phyloP scores from a whole-genome alignment of 2,113 vertebrate genomes.

The Vidua chalybeata region DNA sequence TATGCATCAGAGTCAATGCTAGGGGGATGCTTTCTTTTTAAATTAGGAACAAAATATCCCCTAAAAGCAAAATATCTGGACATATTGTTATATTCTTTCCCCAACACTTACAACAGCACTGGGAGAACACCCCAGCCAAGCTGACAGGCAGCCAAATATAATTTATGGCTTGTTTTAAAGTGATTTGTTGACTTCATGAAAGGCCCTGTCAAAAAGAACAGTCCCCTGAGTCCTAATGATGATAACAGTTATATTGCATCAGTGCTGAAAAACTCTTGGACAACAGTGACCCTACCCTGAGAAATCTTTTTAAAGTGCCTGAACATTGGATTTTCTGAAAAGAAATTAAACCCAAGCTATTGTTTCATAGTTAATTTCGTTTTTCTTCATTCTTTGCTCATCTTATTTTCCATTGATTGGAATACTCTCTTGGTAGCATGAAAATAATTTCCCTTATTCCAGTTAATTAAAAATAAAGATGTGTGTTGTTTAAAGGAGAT shows the following conservation, averaged over 20 bases:
- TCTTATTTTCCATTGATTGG: neutral
- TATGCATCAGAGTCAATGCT: neutral
- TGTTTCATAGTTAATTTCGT: neutral
- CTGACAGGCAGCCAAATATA: conserved; percentile 10
- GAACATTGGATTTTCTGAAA: neutral
- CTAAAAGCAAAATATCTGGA: neutral
- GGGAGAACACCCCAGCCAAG: conserved; percentile 15
- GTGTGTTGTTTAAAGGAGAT: neutral
- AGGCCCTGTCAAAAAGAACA: conserved; percentile 47
- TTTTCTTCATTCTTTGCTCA: neutral
- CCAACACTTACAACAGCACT: neutral
- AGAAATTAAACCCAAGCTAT: neutral
- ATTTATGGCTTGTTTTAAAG: conserved; percentile 49
- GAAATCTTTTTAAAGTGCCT: neutral
- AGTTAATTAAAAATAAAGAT: neutral
- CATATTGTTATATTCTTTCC: neutral
- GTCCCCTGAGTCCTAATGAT: neutral
- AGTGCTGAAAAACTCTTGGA: conserved; percentile 6
- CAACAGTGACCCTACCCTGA: neutral
- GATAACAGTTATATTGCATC: conserved; percentile 29
- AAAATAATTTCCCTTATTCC: neutral
- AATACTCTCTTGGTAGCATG: neutral
- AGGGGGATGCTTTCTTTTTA: neutral
- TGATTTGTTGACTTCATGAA: conserved; percentile 54
- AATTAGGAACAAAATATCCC: neutral